Conservation (phyloP, 2,888 invertebrate genomes). For the Crioceris asparagi region DNA sequence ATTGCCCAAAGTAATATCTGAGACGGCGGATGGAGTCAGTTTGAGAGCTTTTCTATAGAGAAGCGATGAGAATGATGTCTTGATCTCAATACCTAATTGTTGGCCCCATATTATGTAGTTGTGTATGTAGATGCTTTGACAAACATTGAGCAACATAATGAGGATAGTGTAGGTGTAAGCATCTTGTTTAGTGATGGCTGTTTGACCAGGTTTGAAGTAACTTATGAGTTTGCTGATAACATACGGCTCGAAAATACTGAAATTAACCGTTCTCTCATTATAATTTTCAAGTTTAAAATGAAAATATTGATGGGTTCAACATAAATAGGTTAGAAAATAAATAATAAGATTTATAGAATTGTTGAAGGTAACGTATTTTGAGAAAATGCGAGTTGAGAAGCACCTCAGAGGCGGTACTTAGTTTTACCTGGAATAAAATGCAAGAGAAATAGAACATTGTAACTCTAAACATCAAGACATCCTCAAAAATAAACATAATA, state of each 20-base stretch:
- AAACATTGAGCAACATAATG: constrained; percentile 57
- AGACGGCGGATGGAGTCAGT: constrained; percentile 44
- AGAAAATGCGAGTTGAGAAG: too few species aligned
- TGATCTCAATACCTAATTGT: constrained; percentile 63
- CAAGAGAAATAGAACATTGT: too few species aligned
- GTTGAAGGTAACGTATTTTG: too few species aligned
- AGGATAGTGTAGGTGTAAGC: constrained; percentile 67
- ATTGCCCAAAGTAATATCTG: constrained; percentile 58
- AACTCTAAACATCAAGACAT: too few species aligned
- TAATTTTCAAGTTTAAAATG: too few species aligned
- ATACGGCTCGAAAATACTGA: constrained; percentile 25
- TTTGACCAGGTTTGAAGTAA: constrained; percentile 25
- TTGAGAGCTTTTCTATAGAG: constrained; percentile 44
- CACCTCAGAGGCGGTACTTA: too few species aligned
- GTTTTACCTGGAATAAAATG: too few species aligned
- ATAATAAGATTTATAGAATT: too few species aligned
- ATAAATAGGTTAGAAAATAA: too few species aligned
- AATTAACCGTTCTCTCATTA: too few species aligned
- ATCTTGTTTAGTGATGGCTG: constrained; percentile 19
- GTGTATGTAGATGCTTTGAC: constrained; percentile 54
- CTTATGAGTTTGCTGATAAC: constrained; percentile 25
- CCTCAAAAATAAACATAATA: too few species aligned
- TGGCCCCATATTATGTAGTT: constrained; percentile 68
- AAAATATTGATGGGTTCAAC: too few species aligned
- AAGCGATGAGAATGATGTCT: constrained; percentile 51